Evolutionary conservation across 1,140 invertebrate genomes (phyloP).

Genomic region (Hylyphantes graminicola): DNA sequence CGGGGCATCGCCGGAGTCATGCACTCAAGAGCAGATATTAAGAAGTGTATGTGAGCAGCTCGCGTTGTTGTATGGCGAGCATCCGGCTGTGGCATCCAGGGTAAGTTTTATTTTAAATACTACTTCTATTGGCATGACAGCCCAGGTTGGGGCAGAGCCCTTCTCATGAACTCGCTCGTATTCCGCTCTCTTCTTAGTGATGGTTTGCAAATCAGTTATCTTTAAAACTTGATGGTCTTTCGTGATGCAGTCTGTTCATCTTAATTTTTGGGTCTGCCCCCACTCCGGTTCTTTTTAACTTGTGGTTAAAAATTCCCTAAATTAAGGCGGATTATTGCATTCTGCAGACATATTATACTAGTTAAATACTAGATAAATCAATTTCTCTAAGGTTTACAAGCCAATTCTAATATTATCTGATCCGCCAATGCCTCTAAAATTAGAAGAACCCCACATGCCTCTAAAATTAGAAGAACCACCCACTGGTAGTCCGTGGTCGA

Average conservation of each 20-base stretch:
- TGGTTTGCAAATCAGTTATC: not conserved
- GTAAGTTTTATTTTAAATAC: slow-evolving; percentile 28
- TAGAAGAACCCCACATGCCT: too few species aligned
- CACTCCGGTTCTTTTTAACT: too few species aligned
- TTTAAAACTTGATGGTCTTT: not conserved
- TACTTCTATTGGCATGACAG: not conserved
- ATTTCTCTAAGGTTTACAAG: too few species aligned
- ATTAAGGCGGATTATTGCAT: too few species aligned
- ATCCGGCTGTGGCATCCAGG: slow-evolving; percentile 62
- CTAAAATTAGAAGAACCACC: too few species aligned
- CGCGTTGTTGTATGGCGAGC: slow-evolving; percentile 70
- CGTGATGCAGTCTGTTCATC: not conserved
- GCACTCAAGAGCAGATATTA: slow-evolving; percentile 76
- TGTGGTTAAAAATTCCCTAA: too few species aligned
- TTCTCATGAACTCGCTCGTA: not conserved
- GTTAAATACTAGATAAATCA: too few species aligned
- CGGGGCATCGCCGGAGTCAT: slow-evolving; percentile 76
- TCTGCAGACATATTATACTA: too few species aligned
- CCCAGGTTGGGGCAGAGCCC: not conserved
- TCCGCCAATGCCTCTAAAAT: too few species aligned
- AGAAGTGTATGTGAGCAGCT: slow-evolving; percentile 77
- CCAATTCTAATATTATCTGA: too few species aligned
- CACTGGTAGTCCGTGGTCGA: slow-evolving; percentile 27
- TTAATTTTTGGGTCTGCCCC: not conserved
- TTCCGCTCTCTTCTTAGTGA: not conserved